A percentile compares a stretch with the other conserved stretches of the same genome.
Conservation (phyloP, 2,113 vertebrate genomes). For the Barbus barbus region DNA sequence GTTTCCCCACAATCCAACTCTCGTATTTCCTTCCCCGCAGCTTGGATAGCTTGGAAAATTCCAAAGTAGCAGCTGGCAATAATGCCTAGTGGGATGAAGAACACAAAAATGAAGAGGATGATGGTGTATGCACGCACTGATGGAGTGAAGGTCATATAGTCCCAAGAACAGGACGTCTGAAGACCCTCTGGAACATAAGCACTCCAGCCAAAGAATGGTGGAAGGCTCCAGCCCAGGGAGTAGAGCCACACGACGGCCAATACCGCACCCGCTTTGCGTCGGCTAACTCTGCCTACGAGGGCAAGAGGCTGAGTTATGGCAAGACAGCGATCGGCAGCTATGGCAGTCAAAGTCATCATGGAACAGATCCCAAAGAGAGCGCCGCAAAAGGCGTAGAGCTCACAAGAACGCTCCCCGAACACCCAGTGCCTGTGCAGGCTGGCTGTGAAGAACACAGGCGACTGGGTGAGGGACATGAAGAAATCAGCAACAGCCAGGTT, state of each 20-base stretch:
- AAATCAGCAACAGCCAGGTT: conserved; percentile 74
- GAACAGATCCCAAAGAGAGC: conserved; percentile 71
- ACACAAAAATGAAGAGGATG: conserved; percentile 76
- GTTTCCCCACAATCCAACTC: conserved; percentile 71
- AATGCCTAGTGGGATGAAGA: conserved; percentile 79
- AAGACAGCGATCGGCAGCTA: conserved; percentile 83
- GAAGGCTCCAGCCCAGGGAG: conserved; percentile 83
- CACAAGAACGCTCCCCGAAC: conserved; percentile 82
- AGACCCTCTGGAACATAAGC: conserved; percentile 84
- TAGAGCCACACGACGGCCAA: conserved; percentile 81
- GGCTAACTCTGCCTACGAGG: conserved; percentile 74
- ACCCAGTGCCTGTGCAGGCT: conserved; percentile 83
- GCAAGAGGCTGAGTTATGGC: conserved; percentile 83
- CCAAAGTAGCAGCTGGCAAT: conserved; percentile 82
- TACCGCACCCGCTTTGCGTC: conserved; percentile 72
- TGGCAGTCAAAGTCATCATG: conserved; percentile 84
- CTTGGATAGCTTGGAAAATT: conserved; percentile 81
- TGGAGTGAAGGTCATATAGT: conserved; percentile 82
- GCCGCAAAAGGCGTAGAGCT: conserved; percentile 83
- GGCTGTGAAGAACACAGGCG: conserved; percentile 80
- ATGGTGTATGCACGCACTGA: conserved; percentile 68
- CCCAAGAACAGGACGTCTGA: conserved; percentile 84
- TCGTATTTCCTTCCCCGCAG: conserved; percentile 74
- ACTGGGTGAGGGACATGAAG: conserved; percentile 79
- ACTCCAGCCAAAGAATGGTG: conserved; percentile 87